Conservation (phyloP, 2,113 vertebrate genomes). For the Nibea albiflora region DNA sequence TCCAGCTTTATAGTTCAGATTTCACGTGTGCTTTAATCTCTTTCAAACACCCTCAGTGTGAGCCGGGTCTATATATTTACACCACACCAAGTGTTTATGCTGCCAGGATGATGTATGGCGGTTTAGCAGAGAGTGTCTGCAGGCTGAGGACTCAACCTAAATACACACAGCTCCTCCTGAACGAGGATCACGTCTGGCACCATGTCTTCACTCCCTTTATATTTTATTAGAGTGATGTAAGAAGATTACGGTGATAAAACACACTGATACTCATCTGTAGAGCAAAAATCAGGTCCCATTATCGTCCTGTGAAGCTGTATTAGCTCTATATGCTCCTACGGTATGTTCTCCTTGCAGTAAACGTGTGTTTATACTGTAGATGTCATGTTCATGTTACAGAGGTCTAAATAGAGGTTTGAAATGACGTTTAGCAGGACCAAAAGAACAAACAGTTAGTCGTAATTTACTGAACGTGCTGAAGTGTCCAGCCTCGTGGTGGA, state of each 20-base stretch:
- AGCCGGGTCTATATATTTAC: not conserved
- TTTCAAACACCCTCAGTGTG: not conserved
- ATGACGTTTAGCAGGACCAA: not conserved
- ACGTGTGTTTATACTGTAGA: not conserved
- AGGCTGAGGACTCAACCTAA: not conserved
- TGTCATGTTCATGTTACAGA: conserved; percentile 1
- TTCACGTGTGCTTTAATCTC: not conserved
- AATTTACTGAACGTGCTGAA: not conserved
- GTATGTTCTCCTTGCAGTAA: not conserved
- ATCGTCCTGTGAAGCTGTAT: not conserved
- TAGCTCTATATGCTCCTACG: not conserved
- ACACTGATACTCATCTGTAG: not conserved
- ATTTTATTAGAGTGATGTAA: not conserved
- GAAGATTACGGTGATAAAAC: conserved; percentile 12
- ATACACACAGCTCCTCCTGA: not conserved
- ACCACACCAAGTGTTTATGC: conserved; percentile 15
- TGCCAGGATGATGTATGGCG: conserved; percentile 7
- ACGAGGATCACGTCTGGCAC: not conserved
- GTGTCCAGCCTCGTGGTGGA: not conserved
- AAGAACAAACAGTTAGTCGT: not conserved
- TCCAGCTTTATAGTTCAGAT: conserved; percentile 6
- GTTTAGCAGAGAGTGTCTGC: conserved; percentile 16
- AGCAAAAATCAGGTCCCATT: not conserved
- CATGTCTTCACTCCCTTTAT: conserved; percentile 4
- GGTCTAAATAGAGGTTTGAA: conserved; percentile 2